Conservation (phyloP, 2,113 vertebrate species). For the Capra hircus region DNA sequence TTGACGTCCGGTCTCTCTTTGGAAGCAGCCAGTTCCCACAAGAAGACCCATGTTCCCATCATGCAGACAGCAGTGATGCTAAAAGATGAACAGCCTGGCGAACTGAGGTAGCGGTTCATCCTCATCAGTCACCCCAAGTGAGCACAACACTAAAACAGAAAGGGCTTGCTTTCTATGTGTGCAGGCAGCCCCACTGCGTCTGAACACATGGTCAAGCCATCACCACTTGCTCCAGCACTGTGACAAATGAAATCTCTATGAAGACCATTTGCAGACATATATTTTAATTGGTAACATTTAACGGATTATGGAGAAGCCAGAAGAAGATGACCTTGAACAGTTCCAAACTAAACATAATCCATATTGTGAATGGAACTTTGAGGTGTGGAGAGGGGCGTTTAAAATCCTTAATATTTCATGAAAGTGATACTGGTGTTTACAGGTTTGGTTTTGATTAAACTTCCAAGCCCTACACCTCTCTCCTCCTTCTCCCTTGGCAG, state of each 20-base stretch:
- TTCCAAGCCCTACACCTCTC: neutral
- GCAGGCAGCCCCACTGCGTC: neutral
- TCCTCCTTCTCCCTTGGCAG: neutral
- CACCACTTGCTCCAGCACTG: accelerated
- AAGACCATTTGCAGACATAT: neutral
- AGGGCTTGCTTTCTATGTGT: accelerated
- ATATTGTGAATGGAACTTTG: neutral
- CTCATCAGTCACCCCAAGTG: neutral
- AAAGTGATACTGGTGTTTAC: neutral
- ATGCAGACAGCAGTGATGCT: accelerated
- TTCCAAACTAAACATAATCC: conserved; percentile 24
- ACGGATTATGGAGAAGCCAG: neutral
- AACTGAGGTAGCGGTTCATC: accelerated
- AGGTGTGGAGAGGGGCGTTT: neutral
- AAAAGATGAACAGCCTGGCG: accelerated
- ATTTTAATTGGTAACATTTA: neutral
- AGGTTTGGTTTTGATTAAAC: neutral
- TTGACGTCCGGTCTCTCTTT: accelerated
- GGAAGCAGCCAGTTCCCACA: accelerated
- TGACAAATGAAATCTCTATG: neutral
- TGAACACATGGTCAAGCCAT: neutral
- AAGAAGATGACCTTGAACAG: conserved; percentile 16
- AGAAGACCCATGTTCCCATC: accelerated
- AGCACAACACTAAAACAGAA: neutral
- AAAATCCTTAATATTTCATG: neutral